These are phyloP conservation scores for Carollia perspicillata DNA, from an alignment of 2,113 vertebrate species.

Conservation along the genomic window DNA sequence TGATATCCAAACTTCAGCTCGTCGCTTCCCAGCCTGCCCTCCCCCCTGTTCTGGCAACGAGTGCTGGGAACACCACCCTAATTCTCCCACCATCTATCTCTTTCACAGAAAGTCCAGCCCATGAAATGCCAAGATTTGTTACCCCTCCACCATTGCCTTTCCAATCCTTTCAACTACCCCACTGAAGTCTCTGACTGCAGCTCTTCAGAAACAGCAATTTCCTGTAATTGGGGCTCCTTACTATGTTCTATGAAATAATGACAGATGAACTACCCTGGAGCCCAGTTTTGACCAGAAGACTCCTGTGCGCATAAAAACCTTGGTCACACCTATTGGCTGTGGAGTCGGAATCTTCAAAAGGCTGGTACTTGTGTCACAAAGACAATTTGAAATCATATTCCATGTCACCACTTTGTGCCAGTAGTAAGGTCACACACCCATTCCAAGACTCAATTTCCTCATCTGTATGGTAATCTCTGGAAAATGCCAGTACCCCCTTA, in stretches of 20 bases:
- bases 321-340: not conserved
- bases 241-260: not conserved
- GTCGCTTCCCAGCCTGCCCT: not conserved
- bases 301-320: not conserved
- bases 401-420: not conserved
- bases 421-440: not conserved
- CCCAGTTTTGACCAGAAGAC: not conserved
- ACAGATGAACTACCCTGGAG: not conserved
- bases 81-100: not conserved
- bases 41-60: not conserved
- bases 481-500: not conserved
- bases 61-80: not conserved
- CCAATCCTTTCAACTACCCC: not conserved
- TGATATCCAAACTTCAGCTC: not conserved
- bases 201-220: not conserved
- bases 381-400: not conserved
- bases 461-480: not conserved
- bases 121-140: not conserved
- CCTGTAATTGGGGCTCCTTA: not conserved
- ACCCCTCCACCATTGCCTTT: not conserved
- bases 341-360: not conserved
- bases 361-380: not conserved
- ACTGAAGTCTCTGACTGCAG: not conserved
- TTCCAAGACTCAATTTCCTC: constrained; percentile 8
- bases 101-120: not conserved